Conservation (phyloP, 1,140 invertebrate genomes). For the Drosophila teissieri region DNA sequence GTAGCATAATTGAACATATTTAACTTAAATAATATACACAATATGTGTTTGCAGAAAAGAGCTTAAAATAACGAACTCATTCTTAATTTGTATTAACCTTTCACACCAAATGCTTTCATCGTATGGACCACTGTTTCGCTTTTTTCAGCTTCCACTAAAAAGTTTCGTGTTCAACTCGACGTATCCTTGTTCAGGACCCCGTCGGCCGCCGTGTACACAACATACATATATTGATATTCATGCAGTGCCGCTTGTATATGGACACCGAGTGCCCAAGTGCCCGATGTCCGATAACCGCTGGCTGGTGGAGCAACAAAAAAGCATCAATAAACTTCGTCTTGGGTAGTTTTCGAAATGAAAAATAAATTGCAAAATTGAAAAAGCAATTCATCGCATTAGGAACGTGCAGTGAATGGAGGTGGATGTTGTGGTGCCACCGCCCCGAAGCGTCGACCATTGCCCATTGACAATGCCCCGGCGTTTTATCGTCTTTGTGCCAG, state of each 20-base stretch:
- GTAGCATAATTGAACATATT: not conserved
- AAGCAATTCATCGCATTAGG: conserved; percentile 78
- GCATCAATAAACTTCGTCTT: conserved; percentile 55
- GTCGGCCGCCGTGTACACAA: not conserved
- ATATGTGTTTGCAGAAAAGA: no score
- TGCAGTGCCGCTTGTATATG: conserved; percentile 7
- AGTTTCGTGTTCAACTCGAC: not conserved
- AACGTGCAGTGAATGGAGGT: conserved; percentile 64
- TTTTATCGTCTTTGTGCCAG: conserved; percentile 20
- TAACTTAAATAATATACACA: no score
- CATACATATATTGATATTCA: not conserved
- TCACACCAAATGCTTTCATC: no score
- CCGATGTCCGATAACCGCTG: conserved; percentile 10
- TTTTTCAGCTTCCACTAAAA: not conserved
- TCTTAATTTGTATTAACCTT: not conserved
- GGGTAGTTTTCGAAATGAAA: conserved; percentile 64
- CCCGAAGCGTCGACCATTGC: not conserved
- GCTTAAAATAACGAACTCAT: no score
- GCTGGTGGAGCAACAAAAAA: conserved; percentile 37
- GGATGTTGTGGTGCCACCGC: conserved; percentile 24
- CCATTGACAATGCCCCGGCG: conserved; percentile 13
- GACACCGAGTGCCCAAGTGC: conserved; percentile 6
- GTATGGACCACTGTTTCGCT: not conserved
- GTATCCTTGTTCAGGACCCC: conserved; percentile 2
- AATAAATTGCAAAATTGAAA: conserved; percentile 81